Base-by-base conservation (phyloP, 2,797 vertebrate species). In the Rousettus madagascariensis region DNA sequence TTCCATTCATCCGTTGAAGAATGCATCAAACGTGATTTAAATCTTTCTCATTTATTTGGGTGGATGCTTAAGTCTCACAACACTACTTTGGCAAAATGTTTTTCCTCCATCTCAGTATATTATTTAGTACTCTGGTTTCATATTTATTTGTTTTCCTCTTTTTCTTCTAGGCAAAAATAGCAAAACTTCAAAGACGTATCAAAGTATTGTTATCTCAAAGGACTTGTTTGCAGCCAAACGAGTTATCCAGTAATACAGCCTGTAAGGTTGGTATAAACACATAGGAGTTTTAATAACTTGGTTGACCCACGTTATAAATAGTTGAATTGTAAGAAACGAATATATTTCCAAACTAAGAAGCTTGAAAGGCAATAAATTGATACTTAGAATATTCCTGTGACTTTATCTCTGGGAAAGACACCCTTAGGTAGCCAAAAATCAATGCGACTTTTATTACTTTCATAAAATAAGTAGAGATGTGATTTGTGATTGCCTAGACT, bases 161-260 rank as follows among this genome's bases (percentile, higher is more conserved):
- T 95, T 90, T 43, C 77, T 93, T 97, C 94, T 92, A 98, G 98
- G 85, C 86, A 89, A 96, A 94, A 95, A 71, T 97, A 72, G 86
- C 91, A 20, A 91, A 90, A 57, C 94, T 98, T 86, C 84, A 98
- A 43, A 96, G 82, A 57, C 68, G 1, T 46, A 36, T 98, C 82
- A 93, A 91, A 9, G 2, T 93, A 9, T 16, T 90, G 75, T 33
- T 33, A 17, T 28, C 19, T 68, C 86, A 86, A 49, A 88, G 43
- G 69, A 85, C 72, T 53, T 15, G 0, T 38, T 55, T 92, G 71
- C 74, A 96, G 59, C 16, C 87, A 93, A 93, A 93, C 2, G 15
- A 16, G 17, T 77, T 90, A 65, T 41, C 96, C 33, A 24, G 30
- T 74, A 72, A 2, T 36, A 75, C 36, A 87, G 30, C 3, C 90